phyloP scores from a whole-genome alignment of 2,797 vertebrate species.

The Pterois miles region DNA sequence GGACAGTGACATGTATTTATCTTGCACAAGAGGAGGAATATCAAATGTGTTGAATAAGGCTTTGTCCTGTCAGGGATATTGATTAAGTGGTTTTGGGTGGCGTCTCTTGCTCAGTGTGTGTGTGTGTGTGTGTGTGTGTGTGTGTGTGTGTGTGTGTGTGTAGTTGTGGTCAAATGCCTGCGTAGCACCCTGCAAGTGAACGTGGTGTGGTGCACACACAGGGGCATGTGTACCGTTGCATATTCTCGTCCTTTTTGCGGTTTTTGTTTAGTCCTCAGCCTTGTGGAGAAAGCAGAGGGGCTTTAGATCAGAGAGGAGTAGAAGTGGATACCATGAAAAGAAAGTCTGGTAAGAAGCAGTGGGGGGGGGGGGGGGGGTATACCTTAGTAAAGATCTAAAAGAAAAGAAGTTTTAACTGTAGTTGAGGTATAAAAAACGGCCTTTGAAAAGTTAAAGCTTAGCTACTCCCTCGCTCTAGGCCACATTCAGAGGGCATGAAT shows the following conservation, averaged over 20 bases:
- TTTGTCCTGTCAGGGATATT: slow-evolving; percentile 78
- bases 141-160: slow-evolving; percentile 29
- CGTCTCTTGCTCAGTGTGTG: slow-evolving; percentile 29
- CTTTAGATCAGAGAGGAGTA: slow-evolving; percentile 54
- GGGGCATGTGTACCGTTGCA: slow-evolving; percentile 2
- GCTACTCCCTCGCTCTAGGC: slow-evolving; percentile 40
- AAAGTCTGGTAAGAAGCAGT: slow-evolving; percentile 21
- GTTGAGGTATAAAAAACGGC: slow-evolving; percentile 30
- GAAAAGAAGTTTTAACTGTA: slow-evolving; percentile 26
- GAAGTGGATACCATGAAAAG: slow-evolving; percentile 46
- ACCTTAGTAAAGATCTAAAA: slow-evolving; percentile 48
- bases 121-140: slow-evolving; percentile 25
- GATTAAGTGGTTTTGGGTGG: slow-evolving; percentile 73
- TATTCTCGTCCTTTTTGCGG: slow-evolving; percentile 26
- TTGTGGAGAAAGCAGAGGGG: slow-evolving; percentile 44
- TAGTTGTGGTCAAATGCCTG: slow-evolving; percentile 37
- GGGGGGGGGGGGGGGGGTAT: background rate
- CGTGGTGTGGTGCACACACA: background rate
- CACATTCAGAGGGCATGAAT: slow-evolving; percentile 64
- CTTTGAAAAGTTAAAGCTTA: slow-evolving; percentile 61
- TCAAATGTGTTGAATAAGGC: slow-evolving; percentile 77
- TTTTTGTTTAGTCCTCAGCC: slow-evolving; percentile 43
- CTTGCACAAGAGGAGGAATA: slow-evolving; percentile 72
- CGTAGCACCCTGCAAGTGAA: slow-evolving; percentile 4
- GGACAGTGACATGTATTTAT: slow-evolving; percentile 76